A percentile compares a stretch with the other conserved stretches of the same genome.
Conservation (phyloP, 2,797 vertebrate species). For the Threskiornis aethiopicus region DNA sequence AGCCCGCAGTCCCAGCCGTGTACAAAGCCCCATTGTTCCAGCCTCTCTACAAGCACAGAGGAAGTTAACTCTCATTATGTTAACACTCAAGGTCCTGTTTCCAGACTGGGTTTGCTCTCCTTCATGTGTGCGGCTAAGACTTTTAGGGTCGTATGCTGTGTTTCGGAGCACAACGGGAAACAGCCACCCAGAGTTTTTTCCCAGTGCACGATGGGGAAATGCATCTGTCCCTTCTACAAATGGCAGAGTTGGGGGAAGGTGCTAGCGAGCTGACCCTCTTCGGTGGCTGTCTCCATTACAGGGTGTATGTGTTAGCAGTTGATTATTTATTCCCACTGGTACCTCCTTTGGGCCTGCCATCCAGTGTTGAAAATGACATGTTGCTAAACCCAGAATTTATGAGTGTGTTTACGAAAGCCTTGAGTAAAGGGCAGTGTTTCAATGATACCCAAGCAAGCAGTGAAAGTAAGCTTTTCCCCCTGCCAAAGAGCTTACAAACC, state of each 20-base stretch:
- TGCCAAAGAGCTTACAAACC: not conserved
- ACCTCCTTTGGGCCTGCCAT: not conserved
- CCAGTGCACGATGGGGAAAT: not conserved
- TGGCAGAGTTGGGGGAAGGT: not conserved
- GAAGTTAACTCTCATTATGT: slow-evolving; percentile 25
- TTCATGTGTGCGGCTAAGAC: not conserved
- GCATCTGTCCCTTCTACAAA: not conserved
- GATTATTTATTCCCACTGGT: not conserved
- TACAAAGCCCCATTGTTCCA: slow-evolving; percentile 46
- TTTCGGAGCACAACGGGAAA: not conserved
- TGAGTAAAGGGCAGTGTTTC: not conserved
- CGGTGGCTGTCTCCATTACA: not conserved
- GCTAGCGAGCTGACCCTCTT: not conserved
- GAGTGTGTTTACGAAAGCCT: not conserved
- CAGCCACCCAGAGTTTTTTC: not conserved
- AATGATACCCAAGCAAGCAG: not conserved
- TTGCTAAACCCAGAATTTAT: not conserved
- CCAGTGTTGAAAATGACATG: not conserved
- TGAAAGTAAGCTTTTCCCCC: not conserved
- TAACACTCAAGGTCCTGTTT: slow-evolving; percentile 11
- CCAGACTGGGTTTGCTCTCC: not conserved
- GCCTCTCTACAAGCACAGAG: not conserved
- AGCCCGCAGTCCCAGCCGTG: not conserved
- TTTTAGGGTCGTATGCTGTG: not conserved
- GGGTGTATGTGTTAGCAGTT: not conserved